Evolutionary conservation across 92 coral and sea anemone genomes (phyloP).

Genomic region (Epizoanthus rinbou): DNA sequence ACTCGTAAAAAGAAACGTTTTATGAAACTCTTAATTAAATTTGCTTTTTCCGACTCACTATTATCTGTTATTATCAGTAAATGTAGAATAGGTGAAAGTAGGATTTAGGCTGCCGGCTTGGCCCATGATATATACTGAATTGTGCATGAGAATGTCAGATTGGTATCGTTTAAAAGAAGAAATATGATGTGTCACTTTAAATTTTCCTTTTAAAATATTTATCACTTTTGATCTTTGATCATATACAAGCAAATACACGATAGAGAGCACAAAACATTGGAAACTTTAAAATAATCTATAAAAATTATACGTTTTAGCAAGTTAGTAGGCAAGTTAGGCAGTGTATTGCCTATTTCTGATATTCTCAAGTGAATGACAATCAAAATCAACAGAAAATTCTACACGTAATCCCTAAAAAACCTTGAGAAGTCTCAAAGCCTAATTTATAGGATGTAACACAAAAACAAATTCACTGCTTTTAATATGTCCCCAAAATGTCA

Average conservation of each 20-base stretch:
- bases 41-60: background rate
- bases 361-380: too few species aligned
- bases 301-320: background rate
- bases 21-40: too few species aligned
- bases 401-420: too few species aligned
- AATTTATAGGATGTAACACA: too few species aligned
- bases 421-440: too few species aligned
- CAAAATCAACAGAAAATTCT: too few species aligned
- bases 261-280: background rate
- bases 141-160: background rate
- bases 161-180: background rate
- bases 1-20: too few species aligned
- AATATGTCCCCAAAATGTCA: too few species aligned
- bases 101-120: background rate
- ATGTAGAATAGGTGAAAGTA: background rate
- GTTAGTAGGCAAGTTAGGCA: too few species aligned
- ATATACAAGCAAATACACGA: background rate
- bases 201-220: constrained; percentile 6
- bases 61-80: background rate
- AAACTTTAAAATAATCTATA: background rate
- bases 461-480: too few species aligned
- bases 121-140: background rate
- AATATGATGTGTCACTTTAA: background rate
- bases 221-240: constrained; percentile 32
- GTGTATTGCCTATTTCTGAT: too few species aligned